Conservation (phyloP, 2,113 vertebrate genomes). For the pig (Sus scrofa) region DNA sequence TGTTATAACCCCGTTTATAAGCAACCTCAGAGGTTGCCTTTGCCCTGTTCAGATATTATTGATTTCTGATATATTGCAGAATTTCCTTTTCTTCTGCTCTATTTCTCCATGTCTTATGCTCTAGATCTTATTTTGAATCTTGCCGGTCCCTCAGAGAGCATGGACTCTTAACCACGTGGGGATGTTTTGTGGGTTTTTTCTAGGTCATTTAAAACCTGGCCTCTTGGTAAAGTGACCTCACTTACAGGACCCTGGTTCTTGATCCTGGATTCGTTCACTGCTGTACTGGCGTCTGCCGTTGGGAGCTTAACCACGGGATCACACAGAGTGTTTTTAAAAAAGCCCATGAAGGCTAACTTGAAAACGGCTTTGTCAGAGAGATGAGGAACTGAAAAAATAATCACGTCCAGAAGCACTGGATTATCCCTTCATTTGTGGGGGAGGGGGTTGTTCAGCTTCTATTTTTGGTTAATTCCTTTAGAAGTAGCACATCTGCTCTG, state of each 20-base stretch:
- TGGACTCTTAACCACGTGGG: fast-evolving
- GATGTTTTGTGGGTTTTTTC: fast-evolving
- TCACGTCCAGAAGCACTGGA: background rate
- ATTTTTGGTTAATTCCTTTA: background rate
- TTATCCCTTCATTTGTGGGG: no score
- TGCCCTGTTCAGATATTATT: background rate
- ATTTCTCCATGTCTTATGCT: fast-evolving
- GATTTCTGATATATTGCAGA: background rate
- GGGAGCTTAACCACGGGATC: background rate
- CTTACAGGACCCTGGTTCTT: background rate
- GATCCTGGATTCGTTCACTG: fast-evolving
- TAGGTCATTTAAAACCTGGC: background rate
- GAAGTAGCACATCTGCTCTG: fast-evolving
- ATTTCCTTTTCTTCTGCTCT: background rate
- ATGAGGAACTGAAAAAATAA: background rate
- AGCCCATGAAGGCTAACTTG: background rate
- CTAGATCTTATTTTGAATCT: background rate
- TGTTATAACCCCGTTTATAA: background rate
- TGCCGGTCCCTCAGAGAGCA: fast-evolving
- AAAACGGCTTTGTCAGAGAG: background rate
- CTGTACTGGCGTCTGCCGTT: fast-evolving
- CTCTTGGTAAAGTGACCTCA: background rate
- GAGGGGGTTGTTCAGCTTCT: fast-evolving
- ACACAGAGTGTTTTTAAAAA: background rate
- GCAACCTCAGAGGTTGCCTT: background rate